Conservation (phyloP, 2,113 vertebrate genomes). For the Noctilio leporinus region DNA sequence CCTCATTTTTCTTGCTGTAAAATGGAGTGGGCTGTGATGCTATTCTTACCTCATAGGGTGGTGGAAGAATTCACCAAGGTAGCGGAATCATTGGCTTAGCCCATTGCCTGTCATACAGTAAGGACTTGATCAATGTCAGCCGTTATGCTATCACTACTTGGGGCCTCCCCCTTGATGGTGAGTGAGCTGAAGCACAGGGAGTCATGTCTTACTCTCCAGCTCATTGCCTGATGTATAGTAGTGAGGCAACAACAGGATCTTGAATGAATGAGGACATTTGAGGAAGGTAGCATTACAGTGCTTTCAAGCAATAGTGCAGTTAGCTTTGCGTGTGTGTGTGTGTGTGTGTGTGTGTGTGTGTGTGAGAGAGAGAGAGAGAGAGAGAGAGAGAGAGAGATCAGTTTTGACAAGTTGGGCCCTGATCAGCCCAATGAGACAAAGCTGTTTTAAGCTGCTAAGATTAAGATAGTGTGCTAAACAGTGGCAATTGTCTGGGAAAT, state of each 20-base stretch:
- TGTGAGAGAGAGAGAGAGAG: not conserved
- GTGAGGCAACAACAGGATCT: not conserved
- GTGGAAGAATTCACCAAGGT: not conserved
- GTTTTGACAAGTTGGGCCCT: not conserved
- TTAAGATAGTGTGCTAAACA: not conserved
- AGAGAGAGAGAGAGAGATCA: not conserved
- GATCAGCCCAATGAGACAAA: not conserved
- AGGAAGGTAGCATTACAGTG: not conserved
- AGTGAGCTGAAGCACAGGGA: not conserved
- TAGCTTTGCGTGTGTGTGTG: not conserved
- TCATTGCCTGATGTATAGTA: not conserved
- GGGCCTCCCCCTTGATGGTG: not conserved
- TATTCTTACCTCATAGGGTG: not conserved
- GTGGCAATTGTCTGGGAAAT: not conserved
- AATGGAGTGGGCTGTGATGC: not conserved
- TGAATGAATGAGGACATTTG: not conserved
- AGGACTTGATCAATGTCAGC: not conserved
- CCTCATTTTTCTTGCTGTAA: not conserved
- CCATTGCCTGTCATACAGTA: not conserved
- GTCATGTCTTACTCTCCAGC: not conserved
- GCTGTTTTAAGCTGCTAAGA: slow-evolving; percentile 20
- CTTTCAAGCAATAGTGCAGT: not conserved
- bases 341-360: not conserved
- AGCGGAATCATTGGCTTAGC: not conserved
- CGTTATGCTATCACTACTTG: too few relatives aligned